Evolutionary conservation across 2,113 vertebrate genomes (phyloP), one percentile per base, ranked within the genome.

Genomic region (Pseudorhombus dupliciocellatus): DNA sequence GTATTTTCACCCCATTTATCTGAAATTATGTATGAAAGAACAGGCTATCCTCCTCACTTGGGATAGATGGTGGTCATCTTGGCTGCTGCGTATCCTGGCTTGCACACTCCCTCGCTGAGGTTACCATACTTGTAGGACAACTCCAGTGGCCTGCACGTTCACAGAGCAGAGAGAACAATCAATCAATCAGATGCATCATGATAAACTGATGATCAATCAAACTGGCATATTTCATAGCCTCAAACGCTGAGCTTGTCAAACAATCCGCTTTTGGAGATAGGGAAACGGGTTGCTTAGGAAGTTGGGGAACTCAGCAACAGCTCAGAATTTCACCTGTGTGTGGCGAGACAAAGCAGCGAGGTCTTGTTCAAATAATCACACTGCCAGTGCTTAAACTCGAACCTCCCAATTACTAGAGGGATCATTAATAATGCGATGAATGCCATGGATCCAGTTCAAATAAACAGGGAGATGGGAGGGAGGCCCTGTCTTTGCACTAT

Each of bases 11-110:
- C n/a, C 1, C 6, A 9, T 31, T 53, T 58, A 10, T 7, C 2
- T 22, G 8, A 54, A 61, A 42, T 7, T n/a, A 34, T 1, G 8
- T 20, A 12, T 4, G 50, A 12, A 77, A 74, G 14, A 61, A 55
- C 44, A 11, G 7, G 59, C 30, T 48, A n/a, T 54, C 20, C 50
- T 70, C 58, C 96, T 97, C 93, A 99, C 98, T 96, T 97, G 73
- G 97, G 98, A 82, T 96, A 99, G 93, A 99, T 96, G 91, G 94
- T 86, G 31, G 94, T 93, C 96, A 99, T 99, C 91, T 97, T 94
- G 52, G 96, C 95, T 59, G 96, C 95, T 53, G 96, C 94, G 51
- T 96, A 98, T 85, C 96, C 96, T 8, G 95, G 96, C 71, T 95
- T 98, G 92, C 98, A 99, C 73, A 84, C 71, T 83, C 96, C 96